These are phyloP conservation scores for Taurulus bubalis DNA, from an alignment of 2,113 vertebrate genomes.

Conservation along the genomic window DNA sequence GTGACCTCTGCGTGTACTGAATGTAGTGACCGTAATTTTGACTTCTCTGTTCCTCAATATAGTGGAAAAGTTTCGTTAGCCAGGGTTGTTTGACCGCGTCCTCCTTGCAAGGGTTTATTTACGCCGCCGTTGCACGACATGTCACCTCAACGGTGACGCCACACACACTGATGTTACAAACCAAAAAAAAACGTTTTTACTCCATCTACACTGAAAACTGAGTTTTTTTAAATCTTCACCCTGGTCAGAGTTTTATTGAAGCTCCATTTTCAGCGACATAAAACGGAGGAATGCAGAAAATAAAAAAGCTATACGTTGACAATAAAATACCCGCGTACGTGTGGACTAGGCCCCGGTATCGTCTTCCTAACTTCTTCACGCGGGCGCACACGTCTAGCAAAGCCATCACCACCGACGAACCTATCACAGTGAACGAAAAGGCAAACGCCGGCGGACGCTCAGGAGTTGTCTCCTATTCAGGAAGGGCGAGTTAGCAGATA, in stretches of 20 bases:
- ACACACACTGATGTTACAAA: background rate
- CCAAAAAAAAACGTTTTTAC: too few species aligned
- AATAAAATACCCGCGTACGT: background rate
- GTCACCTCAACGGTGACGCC: background rate
- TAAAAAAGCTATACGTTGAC: background rate
- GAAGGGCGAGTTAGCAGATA: background rate
- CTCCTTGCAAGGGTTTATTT: background rate
- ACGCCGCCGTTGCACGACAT: background rate
- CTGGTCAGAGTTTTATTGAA: background rate
- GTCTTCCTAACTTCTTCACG: background rate
- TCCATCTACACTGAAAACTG: background rate
- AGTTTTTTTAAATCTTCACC: background rate
- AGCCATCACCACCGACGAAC: too few species aligned
- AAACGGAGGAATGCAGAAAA: background rate
- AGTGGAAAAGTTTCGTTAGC: too few species aligned
- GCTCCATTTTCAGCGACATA: background rate
- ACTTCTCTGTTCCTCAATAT: too few species aligned
- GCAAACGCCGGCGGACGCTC: too few species aligned
- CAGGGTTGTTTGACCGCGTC: too few species aligned
- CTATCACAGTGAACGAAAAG: too few species aligned
- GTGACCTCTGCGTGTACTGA: too few species aligned
- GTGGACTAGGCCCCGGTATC: background rate
- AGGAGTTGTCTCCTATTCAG: background rate
- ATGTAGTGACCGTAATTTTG: too few species aligned
- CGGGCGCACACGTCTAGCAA: too few species aligned